Base-by-base conservation (phyloP, 2,888 invertebrate species). In the Drosophila tripunctata region DNA sequence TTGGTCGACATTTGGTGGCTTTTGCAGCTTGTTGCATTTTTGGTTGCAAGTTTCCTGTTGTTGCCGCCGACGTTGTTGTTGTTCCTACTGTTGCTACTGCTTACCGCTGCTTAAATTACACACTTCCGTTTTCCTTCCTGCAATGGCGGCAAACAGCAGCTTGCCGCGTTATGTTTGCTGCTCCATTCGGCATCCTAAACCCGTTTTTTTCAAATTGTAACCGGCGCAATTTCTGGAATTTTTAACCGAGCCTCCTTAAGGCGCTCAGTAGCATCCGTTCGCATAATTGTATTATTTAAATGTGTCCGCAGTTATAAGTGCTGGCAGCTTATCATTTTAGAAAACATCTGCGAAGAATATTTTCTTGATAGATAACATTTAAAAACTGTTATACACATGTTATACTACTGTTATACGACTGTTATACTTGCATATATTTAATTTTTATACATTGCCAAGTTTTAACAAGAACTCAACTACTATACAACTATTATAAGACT, bases 121-220 rank as follows among this genome's bases (percentile, higher is more conserved):
- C 77, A 69, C 80, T 85, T 81, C 81, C 80, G 82, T 15, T 38
- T 70, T 78, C 72, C 79, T 73, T 85, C 83, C 81, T 82, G 69
- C 55, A 35, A 51, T 35, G 24, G 33, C 30, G 30, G 45, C 57
- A 33, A 30, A 19, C 44, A 24, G 27, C 40, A 43, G 31, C 55
- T n/a, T 41, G 57, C 51, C 56, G 54, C 52, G 51, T 52, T 70
- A 54, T 69, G 64, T 58, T 50, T 69, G 69, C 31, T 24, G 45
- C 54, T 45, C 24, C 44, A 30, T 62, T 73, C 36, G 55, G 62
- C 71, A 64, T 78, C 68, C 71, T 67, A 64, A 80, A 78, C 70
- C 71, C 66, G 66, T 71, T 81, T 81, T 63, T 57, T 54, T 64
- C 76, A 67, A 75, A 65, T 56, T 68, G 58, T 57, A 50, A 61